Evolutionary conservation across 2,888 invertebrate genomes (phyloP).

Genomic region (Chrysina gloriosa): DNA sequence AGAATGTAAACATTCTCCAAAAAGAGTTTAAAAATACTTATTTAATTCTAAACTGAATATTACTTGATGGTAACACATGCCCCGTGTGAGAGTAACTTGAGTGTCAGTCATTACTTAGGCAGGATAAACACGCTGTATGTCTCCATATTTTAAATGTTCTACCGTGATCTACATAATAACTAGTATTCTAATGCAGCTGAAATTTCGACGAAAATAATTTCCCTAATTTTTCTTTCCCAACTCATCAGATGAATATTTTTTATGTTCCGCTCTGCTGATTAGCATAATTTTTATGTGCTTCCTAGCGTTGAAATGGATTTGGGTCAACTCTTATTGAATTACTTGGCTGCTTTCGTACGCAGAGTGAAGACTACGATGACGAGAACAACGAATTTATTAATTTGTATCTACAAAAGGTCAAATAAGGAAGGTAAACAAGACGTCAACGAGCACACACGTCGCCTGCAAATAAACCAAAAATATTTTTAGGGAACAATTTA

Average conservation of each 20-base stretch:
- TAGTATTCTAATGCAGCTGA: too few relatives aligned
- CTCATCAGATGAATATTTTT: not conserved
- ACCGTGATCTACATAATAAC: not conserved
- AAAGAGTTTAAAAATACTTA: too few relatives aligned
- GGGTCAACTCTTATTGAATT: slow-evolving; percentile 15
- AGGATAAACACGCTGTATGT: too few relatives aligned
- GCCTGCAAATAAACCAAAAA: not conserved
- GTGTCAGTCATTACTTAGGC: too few relatives aligned
- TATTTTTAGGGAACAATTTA: slow-evolving; percentile 31
- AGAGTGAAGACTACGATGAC: not conserved
- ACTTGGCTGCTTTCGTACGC: not conserved
- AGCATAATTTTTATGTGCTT: slow-evolving; percentile 13
- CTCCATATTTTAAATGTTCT: not conserved
- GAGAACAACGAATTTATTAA: slow-evolving; percentile 17
- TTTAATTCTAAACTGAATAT: too few relatives aligned
- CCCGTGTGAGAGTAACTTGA: too few relatives aligned
- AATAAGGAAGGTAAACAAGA: slow-evolving; percentile 31
- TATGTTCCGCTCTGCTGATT: not conserved
- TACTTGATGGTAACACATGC: too few relatives aligned
- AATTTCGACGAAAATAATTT: not conserved
- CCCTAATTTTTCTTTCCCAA: not conserved
- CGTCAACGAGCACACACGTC: not conserved
- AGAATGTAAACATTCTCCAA: too few relatives aligned
- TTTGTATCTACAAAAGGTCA: slow-evolving; percentile 16
- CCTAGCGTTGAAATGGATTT: not conserved